Evolutionary conservation across 1,140 invertebrate species (phyloP), one percentile per base, ranked within the genome.

Genomic region (Steinernema khuongi): DNA sequence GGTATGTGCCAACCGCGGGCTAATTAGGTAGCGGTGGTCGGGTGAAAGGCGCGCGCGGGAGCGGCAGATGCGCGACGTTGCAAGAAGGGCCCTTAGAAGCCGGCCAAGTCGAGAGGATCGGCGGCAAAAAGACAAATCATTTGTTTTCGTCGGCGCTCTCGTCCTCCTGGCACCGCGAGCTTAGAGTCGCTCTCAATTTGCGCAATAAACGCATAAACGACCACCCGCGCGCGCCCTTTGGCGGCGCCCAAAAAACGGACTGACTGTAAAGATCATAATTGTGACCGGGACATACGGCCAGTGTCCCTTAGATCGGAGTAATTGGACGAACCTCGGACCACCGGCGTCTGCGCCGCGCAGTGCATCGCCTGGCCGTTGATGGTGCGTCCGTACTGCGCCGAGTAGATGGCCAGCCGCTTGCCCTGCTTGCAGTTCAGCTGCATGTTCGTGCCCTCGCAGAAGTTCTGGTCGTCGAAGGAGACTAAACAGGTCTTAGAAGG

Each of bases 391-490:
- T 79, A 81, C 41, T 78, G 69, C n/a, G 80, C 80, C n/a, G 79
- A 79, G 68, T 83, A 83, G 44, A 81, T 77, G 4, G 77, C 78
- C 1, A 81, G 79, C 31, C 79, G 66, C 66, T 81, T 80, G 67
- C 70, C 67, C 32, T 44, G 67, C 41, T 71, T 67, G 32, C 80
- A 81, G 26, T 60, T 67, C 33, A 81, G 43, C 66, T 83, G 50
- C 69, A 79, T 80, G 22, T 67, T 44, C 14, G 71, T 66, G n/a
- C 77, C 80, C 70, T 81, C 79, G 41, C 80, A 81, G 66, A 81
- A 81, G 70, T 80, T 80, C 69, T 80, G 79, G 67, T 81, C 80
- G 26, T 81, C 80, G 68, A 81, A 81, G 1, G 80, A 80, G 17
- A 81, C 79, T 81, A 43, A 74, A 81, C 78, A 31, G 26, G 0